Conservation (phyloP, 2,888 invertebrate species). For the Tinea pellionella region DNA sequence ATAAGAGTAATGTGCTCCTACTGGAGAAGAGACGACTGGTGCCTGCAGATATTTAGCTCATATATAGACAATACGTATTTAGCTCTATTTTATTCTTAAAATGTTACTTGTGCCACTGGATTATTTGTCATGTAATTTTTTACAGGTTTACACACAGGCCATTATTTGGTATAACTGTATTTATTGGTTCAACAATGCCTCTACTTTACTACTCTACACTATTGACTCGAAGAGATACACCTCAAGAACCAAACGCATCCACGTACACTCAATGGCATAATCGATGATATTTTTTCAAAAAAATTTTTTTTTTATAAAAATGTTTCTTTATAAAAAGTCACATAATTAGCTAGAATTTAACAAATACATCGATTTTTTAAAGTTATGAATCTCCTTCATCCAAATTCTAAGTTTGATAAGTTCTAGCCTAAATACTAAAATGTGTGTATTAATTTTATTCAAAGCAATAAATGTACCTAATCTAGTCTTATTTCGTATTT, state of each 20-base stretch:
- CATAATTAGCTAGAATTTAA: no score
- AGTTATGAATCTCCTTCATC: no score
- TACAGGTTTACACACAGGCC: slow-evolving; percentile 52
- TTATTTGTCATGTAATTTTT: background rate
- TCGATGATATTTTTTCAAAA: slow-evolving; percentile 19
- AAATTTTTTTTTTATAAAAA: no score
- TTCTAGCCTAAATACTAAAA: background rate
- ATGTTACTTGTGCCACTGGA: no score
- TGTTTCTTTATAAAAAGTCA: no score
- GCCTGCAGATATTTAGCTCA: no score
- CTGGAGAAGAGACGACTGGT: no score
- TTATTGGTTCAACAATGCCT: slow-evolving; percentile 39
- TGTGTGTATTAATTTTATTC: background rate
- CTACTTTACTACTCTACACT: slow-evolving; percentile 51
- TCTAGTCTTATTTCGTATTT: background rate
- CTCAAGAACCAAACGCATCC: slow-evolving; percentile 18
- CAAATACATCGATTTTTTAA: no score
- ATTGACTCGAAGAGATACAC: slow-evolving; percentile 28
- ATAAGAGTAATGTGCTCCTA: no score
- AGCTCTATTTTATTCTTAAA: no score
- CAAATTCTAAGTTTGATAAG: background rate
- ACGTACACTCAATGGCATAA: slow-evolving; percentile 34
- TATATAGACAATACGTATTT: no score
- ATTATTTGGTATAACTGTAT: slow-evolving; percentile 38
- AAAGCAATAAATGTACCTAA: background rate